phyloP scores from a whole-genome alignment of 23 tunicate species.

The Halocynthia aurantium region DNA sequence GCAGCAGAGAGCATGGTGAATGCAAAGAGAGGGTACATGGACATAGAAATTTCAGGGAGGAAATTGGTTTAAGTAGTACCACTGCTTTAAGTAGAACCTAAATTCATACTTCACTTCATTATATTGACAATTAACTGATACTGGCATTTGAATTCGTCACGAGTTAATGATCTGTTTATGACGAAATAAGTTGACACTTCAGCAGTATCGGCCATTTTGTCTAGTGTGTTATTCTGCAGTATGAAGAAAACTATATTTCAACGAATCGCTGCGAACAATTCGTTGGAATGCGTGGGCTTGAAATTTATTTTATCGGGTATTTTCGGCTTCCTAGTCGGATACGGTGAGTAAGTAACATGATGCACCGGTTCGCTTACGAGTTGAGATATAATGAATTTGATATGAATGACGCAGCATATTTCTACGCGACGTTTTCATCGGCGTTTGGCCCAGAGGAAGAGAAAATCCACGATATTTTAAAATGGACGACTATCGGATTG shows the following conservation, averaged over 20 bases:
- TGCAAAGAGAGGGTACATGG: no score
- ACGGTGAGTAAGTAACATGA: conserved; percentile 9
- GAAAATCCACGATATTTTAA: conserved; percentile 14
- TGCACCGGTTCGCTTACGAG: not conserved
- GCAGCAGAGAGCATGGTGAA: no score
- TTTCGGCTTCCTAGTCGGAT: conserved; percentile 6
- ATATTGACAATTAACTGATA: no score
- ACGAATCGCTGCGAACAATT: conserved; percentile 2
- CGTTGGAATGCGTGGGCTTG: conserved; percentile 6
- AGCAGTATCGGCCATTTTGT: no score
- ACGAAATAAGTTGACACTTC: no score
- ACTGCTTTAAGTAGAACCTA: no score
- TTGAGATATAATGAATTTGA: not conserved
- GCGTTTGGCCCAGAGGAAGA: conserved; percentile 48
- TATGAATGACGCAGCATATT: conserved; percentile 34
- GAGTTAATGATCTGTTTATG: no score
- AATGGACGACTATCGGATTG: conserved; percentile 17
- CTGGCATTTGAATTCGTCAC: no score
- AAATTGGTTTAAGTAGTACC: no score
- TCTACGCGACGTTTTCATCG: conserved; percentile 36
- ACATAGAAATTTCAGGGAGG: no score
- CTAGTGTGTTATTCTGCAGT: no score
- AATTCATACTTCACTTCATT: no score
- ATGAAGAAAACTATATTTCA: not conserved
- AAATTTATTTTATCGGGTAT: conserved; percentile 8